Base-by-base conservation (phyloP, 2,113 vertebrate genomes). In the Gavialis gangeticus region DNA sequence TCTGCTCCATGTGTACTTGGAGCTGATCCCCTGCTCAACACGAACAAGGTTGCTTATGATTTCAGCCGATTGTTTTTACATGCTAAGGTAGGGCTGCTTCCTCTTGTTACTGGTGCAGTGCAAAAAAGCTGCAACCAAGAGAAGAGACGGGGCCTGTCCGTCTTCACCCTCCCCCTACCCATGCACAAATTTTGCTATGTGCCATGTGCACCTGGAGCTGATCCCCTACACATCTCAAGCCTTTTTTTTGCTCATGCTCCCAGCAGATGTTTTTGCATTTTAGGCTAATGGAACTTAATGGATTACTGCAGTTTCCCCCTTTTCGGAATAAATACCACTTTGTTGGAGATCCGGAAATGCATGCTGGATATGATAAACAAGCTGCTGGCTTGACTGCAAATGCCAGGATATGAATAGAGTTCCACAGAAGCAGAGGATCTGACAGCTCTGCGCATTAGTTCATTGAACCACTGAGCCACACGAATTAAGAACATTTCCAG, bases 211-310 rank as follows among this genome's bases (percentile, higher is more conserved):
- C 80, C 67, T 0, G 56, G 83, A 75, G 84, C 86, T 64, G 82
- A 22, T 85, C 67, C 85, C 60, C 84, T 60, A 76, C 93, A 64
- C 78, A 92, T 87, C 94, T 85, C 12, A 79, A 94, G 81, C 94
- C 79, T 69, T 21, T 7, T 79, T 85, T 87, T 63, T 71, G 91
- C 89, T 95, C 71, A 1, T 76, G 87, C 95, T 93, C 91, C 93
- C 83, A 81, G 95, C 95, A 92, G 94, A 81, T 95, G 94, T 97
- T 97, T 97, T 95, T 97, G 95, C 84, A 85, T 96, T 95, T 96
- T 96, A 94, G 75, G 89, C 94, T 97, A 97, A 97, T 97, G 95
- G 95, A 96, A 92, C 79, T 98, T 95, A 97, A 24, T 95, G 94
- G 97, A 96, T 95, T 96, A 95, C 95, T 96, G 94, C 90, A 91